Evolutionary conservation across 2,888 invertebrate species (phyloP).

Genomic region (Trimorus sp.): DNA sequence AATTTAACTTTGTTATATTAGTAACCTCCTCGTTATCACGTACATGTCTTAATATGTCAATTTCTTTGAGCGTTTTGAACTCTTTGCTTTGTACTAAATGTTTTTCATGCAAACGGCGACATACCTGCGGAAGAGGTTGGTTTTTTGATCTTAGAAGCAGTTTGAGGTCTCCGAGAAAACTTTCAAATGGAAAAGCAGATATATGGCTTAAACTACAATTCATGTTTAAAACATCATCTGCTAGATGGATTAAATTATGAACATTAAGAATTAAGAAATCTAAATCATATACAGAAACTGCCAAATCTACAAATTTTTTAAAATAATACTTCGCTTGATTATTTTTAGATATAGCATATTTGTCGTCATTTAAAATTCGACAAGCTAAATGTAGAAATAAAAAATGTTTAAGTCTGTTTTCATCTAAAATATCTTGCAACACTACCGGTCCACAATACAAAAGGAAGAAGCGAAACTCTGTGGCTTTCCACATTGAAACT

Average conservation of each 20-base stretch:
- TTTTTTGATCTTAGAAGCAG: too few species aligned
- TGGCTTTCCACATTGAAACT: conserved; percentile 16
- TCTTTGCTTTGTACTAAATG: too few species aligned
- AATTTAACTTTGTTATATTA: too few species aligned
- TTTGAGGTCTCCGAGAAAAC: too few species aligned
- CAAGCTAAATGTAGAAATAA: conserved; percentile 24
- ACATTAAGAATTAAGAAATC: conserved; percentile 1
- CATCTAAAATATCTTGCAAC: not conserved
- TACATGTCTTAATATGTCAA: too few species aligned
- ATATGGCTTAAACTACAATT: too few species aligned
- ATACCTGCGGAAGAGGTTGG: too few species aligned
- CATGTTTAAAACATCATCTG: too few species aligned
- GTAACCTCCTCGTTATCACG: too few species aligned
- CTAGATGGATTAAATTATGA: conserved; percentile 41
- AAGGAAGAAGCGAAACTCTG: conserved; percentile 25
- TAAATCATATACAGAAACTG: not conserved
- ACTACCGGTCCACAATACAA: not conserved
- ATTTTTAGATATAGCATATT: conserved; percentile 12
- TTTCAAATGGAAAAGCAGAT: too few species aligned
- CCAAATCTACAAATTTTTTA: not conserved
- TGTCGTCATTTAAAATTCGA: conserved; percentile 24
- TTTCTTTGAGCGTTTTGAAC: too few species aligned
- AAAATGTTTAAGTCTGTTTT: conserved; percentile 8
- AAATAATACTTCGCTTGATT: conserved; percentile 13
- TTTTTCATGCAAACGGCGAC: too few species aligned